phyloP scores from a whole-genome alignment of 2,888 invertebrate genomes.

The Pristionchus fissidentatus region DNA sequence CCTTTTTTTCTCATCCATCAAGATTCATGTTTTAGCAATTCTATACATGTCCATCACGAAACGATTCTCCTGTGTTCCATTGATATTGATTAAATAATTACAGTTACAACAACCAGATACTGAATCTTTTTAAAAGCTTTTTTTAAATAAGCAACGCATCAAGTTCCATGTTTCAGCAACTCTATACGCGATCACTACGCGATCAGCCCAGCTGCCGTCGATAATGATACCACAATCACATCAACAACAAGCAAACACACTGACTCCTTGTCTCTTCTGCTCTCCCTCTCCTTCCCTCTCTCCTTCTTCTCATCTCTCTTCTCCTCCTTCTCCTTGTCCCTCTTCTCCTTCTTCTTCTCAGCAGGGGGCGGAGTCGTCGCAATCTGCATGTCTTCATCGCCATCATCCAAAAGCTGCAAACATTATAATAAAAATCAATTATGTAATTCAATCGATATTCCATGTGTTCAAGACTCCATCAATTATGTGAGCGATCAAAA shows the following conservation, averaged over 20 bases:
- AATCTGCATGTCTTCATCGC: constrained; percentile 18
- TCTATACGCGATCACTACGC: background rate
- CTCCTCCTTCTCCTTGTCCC: background rate
- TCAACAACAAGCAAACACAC: background rate
- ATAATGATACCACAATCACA: background rate
- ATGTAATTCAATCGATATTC: background rate
- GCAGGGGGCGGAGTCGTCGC: background rate
- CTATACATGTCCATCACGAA: too few relatives aligned
- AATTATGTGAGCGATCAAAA: too few relatives aligned
- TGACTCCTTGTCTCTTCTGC: background rate
- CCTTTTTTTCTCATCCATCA: too few relatives aligned
- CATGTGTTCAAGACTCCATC: too few relatives aligned
- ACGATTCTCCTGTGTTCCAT: too few relatives aligned
- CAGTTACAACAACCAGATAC: background rate
- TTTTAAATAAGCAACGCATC: too few relatives aligned
- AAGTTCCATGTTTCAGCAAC: background rate
- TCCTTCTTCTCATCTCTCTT: background rate
- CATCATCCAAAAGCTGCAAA: constrained; percentile 28
- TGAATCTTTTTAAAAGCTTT: too few relatives aligned
- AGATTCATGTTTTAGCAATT: background rate
- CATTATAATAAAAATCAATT: too few relatives aligned
- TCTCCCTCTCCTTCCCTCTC: background rate
- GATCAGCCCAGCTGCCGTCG: too few relatives aligned
- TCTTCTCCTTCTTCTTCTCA: constrained; percentile 9
- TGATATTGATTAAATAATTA: background rate